These are phyloP conservation scores for Schizothorax lantsangensis DNA, from an alignment of 2,797 vertebrate species.

Conservation along the genomic window DNA sequence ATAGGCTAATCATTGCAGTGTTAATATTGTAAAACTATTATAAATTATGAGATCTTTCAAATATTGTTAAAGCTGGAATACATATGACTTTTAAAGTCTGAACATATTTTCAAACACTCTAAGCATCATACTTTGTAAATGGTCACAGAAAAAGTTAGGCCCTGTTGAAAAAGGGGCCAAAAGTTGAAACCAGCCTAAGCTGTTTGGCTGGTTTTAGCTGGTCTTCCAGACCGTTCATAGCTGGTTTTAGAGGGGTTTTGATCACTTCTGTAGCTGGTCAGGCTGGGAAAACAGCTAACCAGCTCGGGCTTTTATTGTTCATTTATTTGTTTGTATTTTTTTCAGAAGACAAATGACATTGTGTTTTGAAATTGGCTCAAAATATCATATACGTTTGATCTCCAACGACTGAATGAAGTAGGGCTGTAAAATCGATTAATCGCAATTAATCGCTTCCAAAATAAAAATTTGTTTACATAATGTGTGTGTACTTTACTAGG, in stretches of 20 bases:
- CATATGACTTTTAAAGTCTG: not conserved
- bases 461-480: too few relatives aligned
- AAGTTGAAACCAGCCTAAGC: too few relatives aligned
- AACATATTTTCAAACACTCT: not conserved
- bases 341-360: not conserved
- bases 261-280: not conserved
- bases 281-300: too few relatives aligned
- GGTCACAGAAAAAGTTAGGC: not conserved
- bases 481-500: too few relatives aligned
- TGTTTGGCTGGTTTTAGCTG: too few relatives aligned
- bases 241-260: not conserved
- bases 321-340: too few relatives aligned
- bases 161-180: too few relatives aligned
- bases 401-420: too few relatives aligned
- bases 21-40: not conserved
- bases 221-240: not conserved
- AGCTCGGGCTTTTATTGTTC: too few relatives aligned
- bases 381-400: not conserved
- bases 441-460: too few relatives aligned
- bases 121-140: not conserved
- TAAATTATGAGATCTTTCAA: not conserved
- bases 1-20: not conserved
- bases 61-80: not conserved
- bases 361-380: not conserved
- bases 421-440: too few relatives aligned